These are phyloP conservation scores for Gorsachius goisagi DNA, from an alignment of 2,113 vertebrate species.

Conservation along the genomic window DNA sequence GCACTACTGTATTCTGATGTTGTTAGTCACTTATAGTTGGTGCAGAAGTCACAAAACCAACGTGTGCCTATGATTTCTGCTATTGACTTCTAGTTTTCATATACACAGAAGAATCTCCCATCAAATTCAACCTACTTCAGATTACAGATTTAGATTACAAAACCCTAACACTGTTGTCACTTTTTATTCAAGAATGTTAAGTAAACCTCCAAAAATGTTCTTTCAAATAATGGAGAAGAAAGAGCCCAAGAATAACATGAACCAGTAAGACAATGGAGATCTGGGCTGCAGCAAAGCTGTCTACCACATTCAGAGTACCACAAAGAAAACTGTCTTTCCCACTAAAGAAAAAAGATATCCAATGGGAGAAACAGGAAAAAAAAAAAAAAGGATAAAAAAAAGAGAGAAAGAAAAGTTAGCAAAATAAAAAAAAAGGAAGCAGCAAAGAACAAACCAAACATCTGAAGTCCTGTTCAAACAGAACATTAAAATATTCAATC, in stretches of 20 bases:
- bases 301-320: neutral
- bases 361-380: neutral
- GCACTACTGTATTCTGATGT: too few relatives aligned
- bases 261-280: neutral
- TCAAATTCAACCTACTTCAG: neutral
- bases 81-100: too few relatives aligned
- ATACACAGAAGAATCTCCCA: neutral
- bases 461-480: neutral
- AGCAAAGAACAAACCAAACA: neutral
- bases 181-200: neutral
- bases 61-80: neutral
- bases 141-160: neutral
- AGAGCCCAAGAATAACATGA: neutral
- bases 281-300: neutral
- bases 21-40: neutral
- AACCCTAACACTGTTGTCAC: neutral
- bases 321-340: neutral
- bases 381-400: too few relatives aligned
- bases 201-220: neutral
- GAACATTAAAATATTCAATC: neutral
- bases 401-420: neutral
- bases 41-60: neutral
- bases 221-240: neutral
- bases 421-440: neutral
- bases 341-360: neutral